Evolutionary conservation across 2,797 vertebrate genomes (phyloP).

Genomic region (Balearica regulorum): DNA sequence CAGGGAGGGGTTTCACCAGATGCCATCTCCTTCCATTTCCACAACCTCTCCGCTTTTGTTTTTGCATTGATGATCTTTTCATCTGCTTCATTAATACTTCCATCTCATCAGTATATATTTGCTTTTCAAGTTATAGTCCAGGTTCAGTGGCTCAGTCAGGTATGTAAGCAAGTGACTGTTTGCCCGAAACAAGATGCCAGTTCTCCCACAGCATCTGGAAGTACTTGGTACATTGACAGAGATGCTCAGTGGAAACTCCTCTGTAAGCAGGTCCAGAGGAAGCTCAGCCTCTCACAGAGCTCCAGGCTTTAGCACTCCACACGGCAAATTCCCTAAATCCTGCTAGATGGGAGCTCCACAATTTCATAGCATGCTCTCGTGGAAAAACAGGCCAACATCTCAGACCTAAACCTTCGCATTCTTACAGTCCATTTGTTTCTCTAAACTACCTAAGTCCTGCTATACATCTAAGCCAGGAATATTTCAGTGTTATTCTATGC

Average conservation of each 20-base stretch:
- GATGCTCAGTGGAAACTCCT: not conserved
- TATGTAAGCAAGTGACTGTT: not conserved
- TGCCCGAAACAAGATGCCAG: rapidly evolving
- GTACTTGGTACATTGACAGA: not conserved
- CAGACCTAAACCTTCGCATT: not conserved
- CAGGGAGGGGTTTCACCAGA: not conserved
- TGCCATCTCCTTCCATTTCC: not conserved
- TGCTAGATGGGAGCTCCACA: not conserved
- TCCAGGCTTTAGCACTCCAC: not conserved
- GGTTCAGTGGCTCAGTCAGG: not conserved
- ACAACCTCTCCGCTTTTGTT: not conserved
- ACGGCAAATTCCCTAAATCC: not conserved
- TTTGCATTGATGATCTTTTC: not conserved
- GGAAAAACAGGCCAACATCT: not conserved
- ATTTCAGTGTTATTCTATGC: not conserved
- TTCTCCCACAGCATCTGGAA: not conserved
- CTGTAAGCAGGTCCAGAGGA: not conserved
- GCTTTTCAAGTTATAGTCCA: not conserved
- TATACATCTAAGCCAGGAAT: not conserved
- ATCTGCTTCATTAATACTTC: not conserved
- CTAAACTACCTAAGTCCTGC: not conserved
- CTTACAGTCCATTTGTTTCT: not conserved
- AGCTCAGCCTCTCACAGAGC: not conserved
- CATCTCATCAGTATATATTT: not conserved
- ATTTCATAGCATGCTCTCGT: not conserved